phyloP scores from a whole-genome alignment of 2,797 vertebrate genomes.

The Thamnophis elegans region DNA sequence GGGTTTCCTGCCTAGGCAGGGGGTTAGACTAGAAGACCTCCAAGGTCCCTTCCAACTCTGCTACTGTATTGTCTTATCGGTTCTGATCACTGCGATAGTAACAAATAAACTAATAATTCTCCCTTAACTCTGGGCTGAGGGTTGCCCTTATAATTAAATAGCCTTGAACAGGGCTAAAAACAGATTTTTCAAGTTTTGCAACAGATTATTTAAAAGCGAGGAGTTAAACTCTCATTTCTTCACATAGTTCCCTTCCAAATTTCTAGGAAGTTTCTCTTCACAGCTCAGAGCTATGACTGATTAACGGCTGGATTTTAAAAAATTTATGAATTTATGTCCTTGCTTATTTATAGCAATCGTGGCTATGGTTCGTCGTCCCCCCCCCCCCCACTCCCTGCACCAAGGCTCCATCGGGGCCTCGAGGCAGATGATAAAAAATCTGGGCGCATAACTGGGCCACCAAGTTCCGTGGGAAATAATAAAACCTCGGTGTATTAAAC shows the following conservation, averaged over 20 bases:
- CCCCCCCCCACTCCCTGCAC: too few species aligned
- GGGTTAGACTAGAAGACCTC: too few species aligned
- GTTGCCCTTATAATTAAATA: too few species aligned
- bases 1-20: too few species aligned
- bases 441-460: background rate
- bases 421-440: background rate
- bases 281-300: background rate
- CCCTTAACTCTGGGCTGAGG: too few species aligned
- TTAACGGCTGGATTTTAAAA: background rate
- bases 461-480: background rate
- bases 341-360: background rate
- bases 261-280: background rate
- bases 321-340: background rate
- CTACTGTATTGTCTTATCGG: too few species aligned
- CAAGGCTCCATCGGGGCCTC: background rate
- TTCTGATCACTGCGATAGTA: too few species aligned
- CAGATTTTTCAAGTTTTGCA: background rate
- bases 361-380: background rate
- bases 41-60: too few species aligned
- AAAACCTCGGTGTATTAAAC: background rate
- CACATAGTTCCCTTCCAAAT: background rate
- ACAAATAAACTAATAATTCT: too few species aligned
- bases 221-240: background rate
- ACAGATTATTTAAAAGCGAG: background rate
- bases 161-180: too few species aligned